These are phyloP conservation scores for Eciton burchellii DNA, from an alignment of 1,140 invertebrate genomes.

Conservation along the genomic window DNA sequence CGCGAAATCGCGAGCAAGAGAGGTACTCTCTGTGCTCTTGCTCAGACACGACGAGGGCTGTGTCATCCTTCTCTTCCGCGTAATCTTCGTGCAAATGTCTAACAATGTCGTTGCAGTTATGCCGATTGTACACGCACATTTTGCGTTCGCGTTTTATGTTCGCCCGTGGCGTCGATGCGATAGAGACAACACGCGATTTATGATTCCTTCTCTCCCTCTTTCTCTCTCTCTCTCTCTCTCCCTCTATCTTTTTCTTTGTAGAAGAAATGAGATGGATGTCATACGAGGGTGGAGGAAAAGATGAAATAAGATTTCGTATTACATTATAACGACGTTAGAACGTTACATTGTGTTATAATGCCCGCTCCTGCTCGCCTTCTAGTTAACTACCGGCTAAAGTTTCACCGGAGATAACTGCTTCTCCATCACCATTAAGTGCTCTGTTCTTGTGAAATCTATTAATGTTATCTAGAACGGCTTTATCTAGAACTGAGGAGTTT, in stretches of 20 bases:
- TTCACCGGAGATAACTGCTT: background rate
- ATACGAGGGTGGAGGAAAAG: background rate
- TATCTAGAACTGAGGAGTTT: background rate
- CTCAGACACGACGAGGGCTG: conserved; percentile 33
- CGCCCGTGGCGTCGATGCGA: background rate
- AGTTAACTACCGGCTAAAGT: conserved; percentile 8
- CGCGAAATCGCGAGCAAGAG: background rate
- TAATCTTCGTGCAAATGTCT: conserved; percentile 52
- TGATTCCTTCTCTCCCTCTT: background rate
- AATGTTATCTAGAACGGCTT: background rate
- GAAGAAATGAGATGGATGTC: background rate
- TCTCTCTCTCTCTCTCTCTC: conserved; percentile 1
- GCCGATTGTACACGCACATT: conserved; percentile 14
- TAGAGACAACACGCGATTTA: background rate
- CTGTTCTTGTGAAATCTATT: background rate
- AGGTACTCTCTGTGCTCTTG: conserved; percentile 38
- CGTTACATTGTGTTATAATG: background rate
- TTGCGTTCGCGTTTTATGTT: conserved; percentile 44
- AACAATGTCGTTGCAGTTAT: conserved; percentile 41
- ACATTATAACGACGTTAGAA: background rate
- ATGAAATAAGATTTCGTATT: no score
- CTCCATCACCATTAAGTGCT: background rate
- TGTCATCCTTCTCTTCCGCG: conserved; percentile 2
- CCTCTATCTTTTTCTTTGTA: background rate
- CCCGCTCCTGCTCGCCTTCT: background rate